Conservation (phyloP, 92 coral and sea anemone genomes). For the Nematostella vectensis region DNA sequence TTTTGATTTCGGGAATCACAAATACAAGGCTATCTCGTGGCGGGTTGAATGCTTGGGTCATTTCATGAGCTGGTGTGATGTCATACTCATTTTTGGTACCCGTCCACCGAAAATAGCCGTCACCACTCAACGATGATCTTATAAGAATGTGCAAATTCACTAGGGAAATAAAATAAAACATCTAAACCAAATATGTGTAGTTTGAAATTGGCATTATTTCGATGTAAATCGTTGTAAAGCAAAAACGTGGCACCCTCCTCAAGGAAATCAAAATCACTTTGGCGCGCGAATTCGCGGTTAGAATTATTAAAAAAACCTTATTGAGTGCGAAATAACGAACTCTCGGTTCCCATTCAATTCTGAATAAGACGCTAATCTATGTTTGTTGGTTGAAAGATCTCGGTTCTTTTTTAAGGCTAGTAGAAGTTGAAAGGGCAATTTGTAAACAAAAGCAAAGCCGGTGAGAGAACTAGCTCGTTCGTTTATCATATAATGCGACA, state of each 20-base stretch:
- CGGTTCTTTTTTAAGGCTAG: constrained; percentile 1
- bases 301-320: too few species aligned
- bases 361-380: too few species aligned
- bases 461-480: too few species aligned
- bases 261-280: background rate
- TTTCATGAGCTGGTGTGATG: background rate
- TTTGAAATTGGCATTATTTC: too few species aligned
- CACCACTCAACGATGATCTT: background rate
- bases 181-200: background rate
- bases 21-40: background rate
- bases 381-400: background rate
- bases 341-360: too few species aligned
- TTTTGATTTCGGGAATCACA: background rate
- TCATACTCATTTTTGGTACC: background rate
- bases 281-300: too few species aligned
- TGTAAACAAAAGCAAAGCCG: constrained; percentile 17
- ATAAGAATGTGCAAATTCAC: background rate
- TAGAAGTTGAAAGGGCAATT: constrained; percentile 15
- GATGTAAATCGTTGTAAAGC: too few species aligned
- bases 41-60: background rate
- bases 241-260: too few species aligned
- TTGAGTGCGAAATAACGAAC: too few species aligned
- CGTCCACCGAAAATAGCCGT: background rate
- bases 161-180: background rate
- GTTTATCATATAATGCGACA: background rate